These are phyloP conservation scores for Lasioglossum malachurum DNA, from an alignment of 2,888 invertebrate species.

Conservation along the genomic window DNA sequence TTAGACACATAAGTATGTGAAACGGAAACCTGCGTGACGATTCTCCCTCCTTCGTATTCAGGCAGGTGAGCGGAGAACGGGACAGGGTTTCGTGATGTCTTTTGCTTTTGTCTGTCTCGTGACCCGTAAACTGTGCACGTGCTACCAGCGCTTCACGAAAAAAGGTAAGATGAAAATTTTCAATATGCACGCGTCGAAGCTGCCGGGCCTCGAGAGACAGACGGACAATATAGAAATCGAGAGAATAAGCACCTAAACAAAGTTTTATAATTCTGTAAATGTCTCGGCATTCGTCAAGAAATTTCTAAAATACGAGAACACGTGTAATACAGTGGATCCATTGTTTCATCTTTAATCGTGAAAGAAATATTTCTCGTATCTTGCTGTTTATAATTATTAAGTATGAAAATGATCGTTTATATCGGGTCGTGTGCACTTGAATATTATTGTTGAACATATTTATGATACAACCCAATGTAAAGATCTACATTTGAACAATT, in stretches of 20 bases:
- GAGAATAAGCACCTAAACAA: constrained; percentile 19
- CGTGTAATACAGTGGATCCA: background rate
- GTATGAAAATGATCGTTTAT: background rate
- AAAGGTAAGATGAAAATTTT: background rate
- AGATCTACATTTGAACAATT: background rate
- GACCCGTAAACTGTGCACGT: constrained; percentile 18
- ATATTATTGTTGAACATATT: background rate
- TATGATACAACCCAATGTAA: background rate
- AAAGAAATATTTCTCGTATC: background rate
- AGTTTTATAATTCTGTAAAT: background rate
- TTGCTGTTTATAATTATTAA: background rate
- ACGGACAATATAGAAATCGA: background rate
- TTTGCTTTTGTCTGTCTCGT: constrained; percentile 20
- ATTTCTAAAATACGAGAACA: background rate
- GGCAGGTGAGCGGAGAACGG: constrained; percentile 10
- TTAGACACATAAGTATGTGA: constrained; percentile 71
- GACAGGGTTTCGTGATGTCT: constrained; percentile 12
- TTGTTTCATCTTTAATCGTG: background rate
- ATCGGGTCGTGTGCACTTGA: background rate
- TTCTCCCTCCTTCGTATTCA: constrained; percentile 38
- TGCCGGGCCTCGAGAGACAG: constrained; percentile 20
- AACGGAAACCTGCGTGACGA: constrained; percentile 55
- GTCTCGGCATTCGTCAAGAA: background rate
- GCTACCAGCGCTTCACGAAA: background rate
- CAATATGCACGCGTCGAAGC: background rate